Evolutionary conservation across 2,113 vertebrate genomes (phyloP), one percentile per base, ranked within the genome.

Genomic region (Sardina pilchardus): DNA sequence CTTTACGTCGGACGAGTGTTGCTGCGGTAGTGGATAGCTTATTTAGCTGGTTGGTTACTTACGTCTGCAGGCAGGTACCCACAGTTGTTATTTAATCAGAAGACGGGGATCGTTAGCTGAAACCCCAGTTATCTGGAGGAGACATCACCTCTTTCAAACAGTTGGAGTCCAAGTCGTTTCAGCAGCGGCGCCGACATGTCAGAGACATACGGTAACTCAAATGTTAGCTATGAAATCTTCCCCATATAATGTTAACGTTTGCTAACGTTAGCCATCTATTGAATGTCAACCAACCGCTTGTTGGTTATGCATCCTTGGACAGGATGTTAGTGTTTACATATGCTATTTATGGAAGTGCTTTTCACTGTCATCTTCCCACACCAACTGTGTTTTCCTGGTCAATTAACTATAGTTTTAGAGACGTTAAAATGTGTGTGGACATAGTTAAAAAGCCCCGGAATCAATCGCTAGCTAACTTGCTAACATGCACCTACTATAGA

Each of bases 141-240:
- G 30, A 12, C 56, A 44, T 87, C 39, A 71, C 83, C 34, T 78
- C 45, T 17, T 75, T 34, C 47, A 88, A 81, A 26, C 87, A 82
- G 67, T 81, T 83, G 84, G 89, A 92, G 47, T 88, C 71, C 85
- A 90, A 82, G 87, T 84, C 9, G 81, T 81, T 87, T 85, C 30
- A 85, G 83, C 88, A 84, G 87, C 85, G 90, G 89, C 90, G 90
- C 87, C 93, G 91, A 92, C 93, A 96, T 96, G 95, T 96, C 95
- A 86, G 95, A 96, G 93, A 96, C 95, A 85, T 96, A 96, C 94
- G 95, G 95, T 96, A 95, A 89, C 48, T 78, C 30, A 16, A 34
- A 78, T 63, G 59, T 63, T 36, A 36, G 71, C 71, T 36, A 26
- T 59, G 24, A 59, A 30, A 14, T 67, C 71, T 78, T 78, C 71